phyloP scores from a whole-genome alignment of 2,113 vertebrate genomes.

The Brachyhypopomus gauderio region DNA sequence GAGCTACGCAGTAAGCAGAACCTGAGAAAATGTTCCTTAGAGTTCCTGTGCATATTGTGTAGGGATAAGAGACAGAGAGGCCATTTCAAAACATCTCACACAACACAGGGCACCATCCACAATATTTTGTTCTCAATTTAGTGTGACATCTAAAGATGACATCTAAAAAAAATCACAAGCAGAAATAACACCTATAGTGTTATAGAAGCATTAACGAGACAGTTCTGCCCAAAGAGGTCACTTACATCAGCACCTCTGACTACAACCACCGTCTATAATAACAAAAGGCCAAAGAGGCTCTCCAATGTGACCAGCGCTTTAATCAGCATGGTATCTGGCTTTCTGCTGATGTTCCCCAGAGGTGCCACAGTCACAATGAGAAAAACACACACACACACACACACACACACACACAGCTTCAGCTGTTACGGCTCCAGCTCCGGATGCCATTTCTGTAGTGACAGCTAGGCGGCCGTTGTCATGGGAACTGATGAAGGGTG shows the following conservation, averaged over 20 bases:
- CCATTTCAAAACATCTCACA: background rate
- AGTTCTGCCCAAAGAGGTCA: background rate
- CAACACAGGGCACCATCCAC: background rate
- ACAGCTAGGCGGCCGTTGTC: conserved; percentile 69
- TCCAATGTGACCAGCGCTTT: conserved; percentile 15
- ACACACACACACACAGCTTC: conserved; percentile 17
- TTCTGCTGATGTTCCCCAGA: background rate
- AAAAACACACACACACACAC: conserved; percentile 53
- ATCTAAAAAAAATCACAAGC: background rate
- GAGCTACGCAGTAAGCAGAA: too few relatives aligned
- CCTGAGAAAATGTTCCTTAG: background rate
- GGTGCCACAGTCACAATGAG: conserved; percentile 16
- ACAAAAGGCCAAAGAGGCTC: background rate
- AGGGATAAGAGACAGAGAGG: background rate
- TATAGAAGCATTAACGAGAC: background rate
- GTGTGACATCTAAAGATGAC: background rate
- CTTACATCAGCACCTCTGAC: conserved; percentile 4
- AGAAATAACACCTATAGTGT: background rate
- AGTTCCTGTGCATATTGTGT: background rate
- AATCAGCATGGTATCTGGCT: background rate
- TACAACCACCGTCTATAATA: background rate
- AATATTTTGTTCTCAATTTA: background rate
- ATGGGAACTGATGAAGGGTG: conserved; percentile 70
- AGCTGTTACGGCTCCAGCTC: conserved; percentile 20
- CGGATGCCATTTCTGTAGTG: conserved; percentile 47